phyloP scores from a whole-genome alignment of 2,888 invertebrate genomes.

The Lordiphosa andalusiaca region DNA sequence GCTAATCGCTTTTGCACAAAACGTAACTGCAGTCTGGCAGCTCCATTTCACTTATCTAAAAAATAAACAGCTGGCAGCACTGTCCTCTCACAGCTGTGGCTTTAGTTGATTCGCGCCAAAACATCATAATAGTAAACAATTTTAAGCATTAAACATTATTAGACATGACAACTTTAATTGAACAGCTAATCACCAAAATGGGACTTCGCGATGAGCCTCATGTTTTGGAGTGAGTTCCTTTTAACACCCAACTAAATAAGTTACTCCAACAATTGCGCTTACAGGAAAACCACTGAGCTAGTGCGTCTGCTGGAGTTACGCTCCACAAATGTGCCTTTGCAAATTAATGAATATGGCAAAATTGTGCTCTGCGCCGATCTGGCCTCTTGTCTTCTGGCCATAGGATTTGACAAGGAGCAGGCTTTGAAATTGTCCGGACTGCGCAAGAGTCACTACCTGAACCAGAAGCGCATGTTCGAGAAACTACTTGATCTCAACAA shows the following conservation, averaged over 20 bases:
- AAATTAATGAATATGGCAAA: slow-evolving; percentile 83
- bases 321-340: slow-evolving; percentile 69
- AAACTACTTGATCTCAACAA: slow-evolving; percentile 84
- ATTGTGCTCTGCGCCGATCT: slow-evolving; percentile 84
- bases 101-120: slow-evolving; percentile 25
- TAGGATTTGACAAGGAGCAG: slow-evolving; percentile 82
- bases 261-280: neutral
- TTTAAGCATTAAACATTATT: neutral
- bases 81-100: too few relatives aligned
- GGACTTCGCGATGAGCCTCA: slow-evolving; percentile 72
- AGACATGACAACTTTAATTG: slow-evolving; percentile 70
- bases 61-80: too few relatives aligned
- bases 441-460: slow-evolving; percentile 82
- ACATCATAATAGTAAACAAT: slow-evolving; percentile 4
- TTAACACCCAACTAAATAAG: too few relatives aligned
- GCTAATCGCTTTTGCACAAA: too few relatives aligned
- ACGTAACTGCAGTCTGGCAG: too few relatives aligned
- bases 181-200: slow-evolving; percentile 76
- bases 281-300: slow-evolving; percentile 78
- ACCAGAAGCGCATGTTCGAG: slow-evolving; percentile 82
- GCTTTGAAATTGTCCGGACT: slow-evolving; percentile 83
- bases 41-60: too few relatives aligned
- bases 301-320: slow-evolving; percentile 76
- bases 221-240: slow-evolving; percentile 63
- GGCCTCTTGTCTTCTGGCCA: slow-evolving; percentile 81